phyloP scores from a whole-genome alignment of 1,140 invertebrate species.

The Drosophila prosaltans region DNA sequence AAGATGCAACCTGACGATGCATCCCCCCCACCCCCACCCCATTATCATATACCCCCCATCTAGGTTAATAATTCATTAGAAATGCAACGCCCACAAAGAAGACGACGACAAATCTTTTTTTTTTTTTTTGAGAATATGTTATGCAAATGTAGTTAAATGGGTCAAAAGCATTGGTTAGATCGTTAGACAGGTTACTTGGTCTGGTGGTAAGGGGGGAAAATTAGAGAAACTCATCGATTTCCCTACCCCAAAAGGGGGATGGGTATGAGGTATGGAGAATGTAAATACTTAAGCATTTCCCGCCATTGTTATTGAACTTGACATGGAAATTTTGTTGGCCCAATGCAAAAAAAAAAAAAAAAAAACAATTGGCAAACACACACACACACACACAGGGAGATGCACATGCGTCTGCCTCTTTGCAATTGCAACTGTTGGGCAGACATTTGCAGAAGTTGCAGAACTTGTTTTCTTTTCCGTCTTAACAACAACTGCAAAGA shows the following conservation, averaged over 20 bases:
- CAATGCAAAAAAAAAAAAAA: conserved; percentile 1
- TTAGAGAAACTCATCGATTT: neutral
- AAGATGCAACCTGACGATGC: conserved; percentile 11
- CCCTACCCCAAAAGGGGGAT: neutral
- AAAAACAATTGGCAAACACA: neutral
- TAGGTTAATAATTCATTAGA: conserved; percentile 70
- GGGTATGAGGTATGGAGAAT: neutral
- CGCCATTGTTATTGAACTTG: conserved; percentile 30
- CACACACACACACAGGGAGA: neutral
- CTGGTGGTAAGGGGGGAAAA: neutral
- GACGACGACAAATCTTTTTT: conserved; percentile 17
- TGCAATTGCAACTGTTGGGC: conserved; percentile 1
- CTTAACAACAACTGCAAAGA: neutral
- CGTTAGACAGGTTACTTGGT: neutral
- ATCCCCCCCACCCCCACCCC: conserved; percentile 10
- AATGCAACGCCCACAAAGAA: conserved; percentile 40
- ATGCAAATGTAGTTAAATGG: conserved; percentile 70
- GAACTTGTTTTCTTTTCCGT: conserved; percentile 40
- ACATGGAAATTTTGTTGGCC: conserved; percentile 11
- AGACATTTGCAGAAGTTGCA: conserved; percentile 11
- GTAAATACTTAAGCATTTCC: neutral
- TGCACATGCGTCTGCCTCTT: neutral
- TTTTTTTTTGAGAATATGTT: conserved; percentile 3
- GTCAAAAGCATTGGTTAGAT: conserved; percentile 39
- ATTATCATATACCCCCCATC: neutral